Conservation (phyloP, 2,113 vertebrate genomes). For the Odocoileus hemionus region DNA sequence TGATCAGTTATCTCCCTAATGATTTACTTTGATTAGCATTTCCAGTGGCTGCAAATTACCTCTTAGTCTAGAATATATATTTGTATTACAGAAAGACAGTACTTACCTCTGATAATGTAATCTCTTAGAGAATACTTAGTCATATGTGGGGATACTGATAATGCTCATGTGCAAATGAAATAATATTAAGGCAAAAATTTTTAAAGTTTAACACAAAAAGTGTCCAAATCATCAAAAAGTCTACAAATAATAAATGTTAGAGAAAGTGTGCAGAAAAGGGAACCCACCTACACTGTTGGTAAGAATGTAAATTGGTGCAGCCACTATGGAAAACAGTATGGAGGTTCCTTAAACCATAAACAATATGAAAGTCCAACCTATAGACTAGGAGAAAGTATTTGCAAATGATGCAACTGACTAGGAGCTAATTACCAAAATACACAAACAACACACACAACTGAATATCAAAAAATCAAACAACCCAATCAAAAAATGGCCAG, state of each 20-base stretch:
- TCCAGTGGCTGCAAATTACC: neutral
- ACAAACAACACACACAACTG: neutral
- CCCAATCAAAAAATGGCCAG: neutral
- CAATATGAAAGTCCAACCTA: neutral
- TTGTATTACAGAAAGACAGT: neutral
- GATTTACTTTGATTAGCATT: neutral
- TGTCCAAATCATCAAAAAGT: neutral
- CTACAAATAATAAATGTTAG: neutral
- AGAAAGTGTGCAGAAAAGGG: neutral
- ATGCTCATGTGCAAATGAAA: neutral
- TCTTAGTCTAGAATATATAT: neutral
- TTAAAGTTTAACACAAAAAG: neutral
- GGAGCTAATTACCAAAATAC: neutral
- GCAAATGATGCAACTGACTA: neutral
- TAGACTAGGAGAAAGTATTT: neutral
- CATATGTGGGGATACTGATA: neutral
- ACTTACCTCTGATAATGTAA: neutral
- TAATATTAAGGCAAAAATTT: neutral
- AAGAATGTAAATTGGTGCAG: neutral
- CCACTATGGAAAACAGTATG: neutral
- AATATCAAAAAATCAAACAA: neutral
- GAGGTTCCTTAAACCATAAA: neutral
- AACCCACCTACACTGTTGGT: neutral
- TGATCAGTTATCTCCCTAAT: neutral
- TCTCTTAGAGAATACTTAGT: neutral